phyloP scores from a whole-genome alignment of 2,888 invertebrate species.

The Cryptocephalus moraei region DNA sequence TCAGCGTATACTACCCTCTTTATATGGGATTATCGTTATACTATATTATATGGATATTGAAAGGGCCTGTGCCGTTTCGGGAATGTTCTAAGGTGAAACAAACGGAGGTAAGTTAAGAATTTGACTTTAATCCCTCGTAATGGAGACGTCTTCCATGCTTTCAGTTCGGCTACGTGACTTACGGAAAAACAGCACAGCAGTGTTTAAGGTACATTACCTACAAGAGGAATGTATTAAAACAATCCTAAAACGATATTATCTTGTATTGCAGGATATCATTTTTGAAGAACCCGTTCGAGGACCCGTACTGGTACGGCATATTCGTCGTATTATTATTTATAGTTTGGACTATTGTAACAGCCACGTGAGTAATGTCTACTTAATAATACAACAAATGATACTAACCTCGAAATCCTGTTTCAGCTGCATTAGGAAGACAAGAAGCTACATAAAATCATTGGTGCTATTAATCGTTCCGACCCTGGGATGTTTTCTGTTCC shows the following conservation, averaged over 20 bases:
- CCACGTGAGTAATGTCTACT: slow-evolving; percentile 43
- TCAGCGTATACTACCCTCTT: slow-evolving; percentile 47
- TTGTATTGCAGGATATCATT: slow-evolving; percentile 35
- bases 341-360: slow-evolving; percentile 53
- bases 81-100: slow-evolving; percentile 42
- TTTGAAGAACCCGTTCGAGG: slow-evolving; percentile 48
- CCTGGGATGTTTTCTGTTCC: slow-evolving; percentile 28
- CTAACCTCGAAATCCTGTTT: slow-evolving; percentile 10
- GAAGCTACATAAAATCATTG: slow-evolving; percentile 32
- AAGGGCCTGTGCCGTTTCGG: slow-evolving; percentile 44
- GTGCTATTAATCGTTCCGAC: slow-evolving; percentile 29
- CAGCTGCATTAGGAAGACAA: slow-evolving; percentile 32
- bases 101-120: slow-evolving; percentile 35
- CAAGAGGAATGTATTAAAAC: slow-evolving; percentile 1
- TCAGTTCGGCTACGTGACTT: slow-evolving; percentile 32
- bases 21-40: slow-evolving; percentile 46
- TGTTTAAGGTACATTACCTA: slow-evolving; percentile 33
- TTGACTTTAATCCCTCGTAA: background rate
- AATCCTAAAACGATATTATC: slow-evolving; percentile 2
- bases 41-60: slow-evolving; percentile 47
- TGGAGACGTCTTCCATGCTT: slow-evolving; percentile 10
- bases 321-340: slow-evolving; percentile 51
- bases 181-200: slow-evolving; percentile 32
- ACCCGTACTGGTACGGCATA: slow-evolving; percentile 54
- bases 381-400: background rate